These are phyloP conservation scores for Meda fulgida DNA, from an alignment of 2,797 vertebrate species.

Conservation along the genomic window DNA sequence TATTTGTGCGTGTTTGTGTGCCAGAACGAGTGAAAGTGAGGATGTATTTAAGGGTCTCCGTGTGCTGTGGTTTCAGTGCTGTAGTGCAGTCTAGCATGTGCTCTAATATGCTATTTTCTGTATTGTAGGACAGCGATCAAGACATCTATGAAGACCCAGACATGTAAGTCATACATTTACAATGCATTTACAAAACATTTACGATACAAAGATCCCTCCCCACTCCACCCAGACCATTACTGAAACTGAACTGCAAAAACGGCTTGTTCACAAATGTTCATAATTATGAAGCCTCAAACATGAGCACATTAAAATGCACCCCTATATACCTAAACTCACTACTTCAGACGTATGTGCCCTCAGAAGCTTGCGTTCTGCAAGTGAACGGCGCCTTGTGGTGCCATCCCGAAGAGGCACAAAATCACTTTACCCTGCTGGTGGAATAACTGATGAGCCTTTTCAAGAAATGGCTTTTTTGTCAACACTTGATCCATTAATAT, in stretches of 20 bases:
- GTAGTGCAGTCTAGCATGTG: background rate
- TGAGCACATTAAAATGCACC: background rate
- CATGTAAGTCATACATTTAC: slow-evolving; percentile 70
- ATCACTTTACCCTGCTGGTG: background rate
- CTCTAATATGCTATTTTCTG: slow-evolving; percentile 28
- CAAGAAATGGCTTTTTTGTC: no score
- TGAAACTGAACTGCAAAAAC: background rate
- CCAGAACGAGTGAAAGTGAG: background rate
- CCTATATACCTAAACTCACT: background rate
- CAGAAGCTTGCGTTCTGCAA: background rate
- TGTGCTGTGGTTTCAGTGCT: background rate
- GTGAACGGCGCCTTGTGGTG: background rate
- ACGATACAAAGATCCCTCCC: background rate
- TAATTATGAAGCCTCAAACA: background rate
- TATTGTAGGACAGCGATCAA: slow-evolving; percentile 71
- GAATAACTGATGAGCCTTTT: no score
- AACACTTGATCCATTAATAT: no score
- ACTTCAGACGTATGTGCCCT: background rate
- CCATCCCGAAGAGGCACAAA: background rate
- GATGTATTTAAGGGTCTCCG: background rate
- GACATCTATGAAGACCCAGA: slow-evolving; percentile 79
- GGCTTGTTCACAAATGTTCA: background rate
- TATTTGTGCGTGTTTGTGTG: background rate
- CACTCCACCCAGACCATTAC: background rate
- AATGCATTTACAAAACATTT: slow-evolving; percentile 7